phyloP scores from a whole-genome alignment of 2,888 invertebrate species.

The Carpatolechia fugitivella region DNA sequence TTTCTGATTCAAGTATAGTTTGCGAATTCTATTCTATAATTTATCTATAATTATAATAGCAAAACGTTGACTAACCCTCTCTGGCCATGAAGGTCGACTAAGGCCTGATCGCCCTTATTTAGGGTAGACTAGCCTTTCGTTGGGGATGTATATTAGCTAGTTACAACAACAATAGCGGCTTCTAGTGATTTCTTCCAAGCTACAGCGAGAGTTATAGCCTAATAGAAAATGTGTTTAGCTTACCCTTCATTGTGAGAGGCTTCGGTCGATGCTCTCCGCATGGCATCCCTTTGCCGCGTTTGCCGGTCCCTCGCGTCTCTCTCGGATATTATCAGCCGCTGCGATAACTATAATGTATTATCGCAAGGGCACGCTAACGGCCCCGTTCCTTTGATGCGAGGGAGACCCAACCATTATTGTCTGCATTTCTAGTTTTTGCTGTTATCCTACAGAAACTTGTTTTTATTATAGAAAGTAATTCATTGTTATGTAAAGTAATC shows the following conservation, averaged over 20 bases:
- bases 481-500: neutral
- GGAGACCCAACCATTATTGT: neutral
- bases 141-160: too few relatives aligned
- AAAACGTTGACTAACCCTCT: too few relatives aligned
- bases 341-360: conserved; percentile 42
- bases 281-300: too few relatives aligned
- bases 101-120: too few relatives aligned
- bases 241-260: conserved; percentile 10
- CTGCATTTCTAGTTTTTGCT: neutral
- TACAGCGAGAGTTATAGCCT: too few relatives aligned
- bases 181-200: too few relatives aligned
- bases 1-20: too few relatives aligned
- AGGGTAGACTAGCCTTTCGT: too few relatives aligned
- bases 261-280: conserved; percentile 51
- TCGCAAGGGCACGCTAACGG: conserved; percentile 56
- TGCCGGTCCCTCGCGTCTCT: conserved; percentile 17
- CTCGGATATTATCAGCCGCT: conserved; percentile 50
- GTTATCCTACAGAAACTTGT: neutral
- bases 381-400: conserved; percentile 10
- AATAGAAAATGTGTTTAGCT: neutral
- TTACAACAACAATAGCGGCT: too few relatives aligned
- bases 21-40: too few relatives aligned
- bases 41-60: too few relatives aligned
- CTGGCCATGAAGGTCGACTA: too few relatives aligned
- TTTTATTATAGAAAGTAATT: neutral